Percentiles rank a stretch among this genome's conserved stretches.
Evolutionary conservation across 2,113 vertebrate species (phyloP).

Genomic region (Piliocolobus tephrosceles): DNA sequence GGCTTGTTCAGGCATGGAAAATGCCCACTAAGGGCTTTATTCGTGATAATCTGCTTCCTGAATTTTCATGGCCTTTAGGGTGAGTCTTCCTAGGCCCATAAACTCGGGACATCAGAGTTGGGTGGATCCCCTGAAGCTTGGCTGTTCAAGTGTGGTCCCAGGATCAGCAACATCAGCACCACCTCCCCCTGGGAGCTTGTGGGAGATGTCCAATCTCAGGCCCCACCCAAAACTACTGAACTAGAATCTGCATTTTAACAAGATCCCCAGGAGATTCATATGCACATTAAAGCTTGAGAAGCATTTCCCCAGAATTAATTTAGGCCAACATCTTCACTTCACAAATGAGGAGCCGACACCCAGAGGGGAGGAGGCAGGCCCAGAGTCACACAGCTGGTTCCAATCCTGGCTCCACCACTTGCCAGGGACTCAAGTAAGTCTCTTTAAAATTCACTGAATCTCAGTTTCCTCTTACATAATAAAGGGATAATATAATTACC

Average conservation of each 20-base stretch:
- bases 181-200: slow-evolving; percentile 42
- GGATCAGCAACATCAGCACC: not conserved
- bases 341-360: not conserved
- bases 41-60: not conserved
- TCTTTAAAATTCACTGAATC: not conserved
- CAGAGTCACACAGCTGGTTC: slow-evolving; percentile 49
- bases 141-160: not conserved
- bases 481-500: not conserved
- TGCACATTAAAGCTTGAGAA: slow-evolving; percentile 36
- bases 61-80: slow-evolving; percentile 59
- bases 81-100: slow-evolving; percentile 33
- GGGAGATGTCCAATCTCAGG: slow-evolving; percentile 39
- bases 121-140: not conserved
- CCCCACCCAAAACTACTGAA: slow-evolving; percentile 50
- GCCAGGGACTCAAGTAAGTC: not conserved
- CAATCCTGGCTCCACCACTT: not conserved
- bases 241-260: slow-evolving; percentile 36
- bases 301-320: slow-evolving; percentile 14
- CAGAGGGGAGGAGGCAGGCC: slow-evolving; percentile 10
- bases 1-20: not conserved
- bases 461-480: not conserved
- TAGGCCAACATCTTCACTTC: slow-evolving; percentile 53
- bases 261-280: slow-evolving; percentile 21
- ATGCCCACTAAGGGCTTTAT: not conserved
- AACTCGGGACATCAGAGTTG: slow-evolving; percentile 3